Evolutionary conservation across 2,888 invertebrate species (phyloP).

Genomic region (Alviniconcha strummeri): DNA sequence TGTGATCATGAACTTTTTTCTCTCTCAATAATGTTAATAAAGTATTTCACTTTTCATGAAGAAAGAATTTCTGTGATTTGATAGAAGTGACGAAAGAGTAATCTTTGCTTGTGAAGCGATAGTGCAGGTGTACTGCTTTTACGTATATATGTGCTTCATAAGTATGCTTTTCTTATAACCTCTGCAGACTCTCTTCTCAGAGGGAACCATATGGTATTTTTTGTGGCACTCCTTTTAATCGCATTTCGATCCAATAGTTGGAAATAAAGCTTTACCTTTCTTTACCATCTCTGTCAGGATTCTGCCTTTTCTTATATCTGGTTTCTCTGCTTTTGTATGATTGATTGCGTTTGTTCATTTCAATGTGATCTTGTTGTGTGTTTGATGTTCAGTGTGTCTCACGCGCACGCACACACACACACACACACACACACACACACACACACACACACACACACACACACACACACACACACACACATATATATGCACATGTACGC

Average conservation of each 20-base stretch:
- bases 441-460: neutral
- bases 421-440: neutral
- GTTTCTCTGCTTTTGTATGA: constrained; percentile 7
- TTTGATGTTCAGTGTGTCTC: neutral
- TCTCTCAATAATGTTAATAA: no score
- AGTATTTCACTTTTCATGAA: no score
- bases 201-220: neutral
- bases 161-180: no score
- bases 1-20: no score
- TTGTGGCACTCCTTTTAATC: neutral
- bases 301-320: constrained; percentile 10
- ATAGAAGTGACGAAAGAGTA: no score
- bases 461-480: neutral
- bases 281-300: neutral
- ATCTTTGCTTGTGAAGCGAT: no score
- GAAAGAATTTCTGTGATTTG: no score
- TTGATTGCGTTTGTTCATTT: no score
- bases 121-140: no score
- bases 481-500: neutral
- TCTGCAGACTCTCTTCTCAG: no score
- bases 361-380: neutral
- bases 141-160: no score
- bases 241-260: neutral
- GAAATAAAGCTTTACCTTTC: neutral
- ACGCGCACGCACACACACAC: neutral